Evolutionary conservation across 1,140 invertebrate genomes (phyloP).

Genomic region (Paracyclopina nana): DNA sequence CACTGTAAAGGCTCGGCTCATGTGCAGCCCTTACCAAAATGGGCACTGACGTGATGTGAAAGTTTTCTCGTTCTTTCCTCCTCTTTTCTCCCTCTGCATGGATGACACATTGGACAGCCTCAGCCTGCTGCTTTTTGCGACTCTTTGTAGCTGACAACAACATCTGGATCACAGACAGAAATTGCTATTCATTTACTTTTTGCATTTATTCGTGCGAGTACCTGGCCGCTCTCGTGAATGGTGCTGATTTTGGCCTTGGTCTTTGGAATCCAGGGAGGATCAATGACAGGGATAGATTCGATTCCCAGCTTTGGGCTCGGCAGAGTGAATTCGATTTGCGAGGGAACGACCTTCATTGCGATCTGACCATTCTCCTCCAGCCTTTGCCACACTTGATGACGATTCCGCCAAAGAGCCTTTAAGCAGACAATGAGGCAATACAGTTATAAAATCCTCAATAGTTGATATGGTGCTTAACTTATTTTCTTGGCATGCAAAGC

Average conservation of each 20-base stretch:
- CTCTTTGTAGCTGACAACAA: constrained; percentile 85
- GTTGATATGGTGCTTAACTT: no score
- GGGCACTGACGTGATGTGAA: constrained; percentile 86
- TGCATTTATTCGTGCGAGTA: not conserved
- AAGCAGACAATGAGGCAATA: not conserved
- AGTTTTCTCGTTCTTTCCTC: constrained; percentile 77
- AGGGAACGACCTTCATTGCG: constrained; percentile 89
- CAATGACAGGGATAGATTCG: constrained; percentile 76
- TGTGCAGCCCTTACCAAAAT: constrained; percentile 75
- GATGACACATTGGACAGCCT: constrained; percentile 80
- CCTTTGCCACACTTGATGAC: constrained; percentile 95
- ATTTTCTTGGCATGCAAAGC: no score
- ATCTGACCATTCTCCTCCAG: constrained; percentile 94
- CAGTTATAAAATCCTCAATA: not conserved
- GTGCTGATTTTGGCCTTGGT: constrained; percentile 45
- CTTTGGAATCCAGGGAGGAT: constrained; percentile 96
- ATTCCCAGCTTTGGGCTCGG: constrained; percentile 96
- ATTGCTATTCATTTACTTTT: not conserved
- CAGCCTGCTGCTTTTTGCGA: constrained; percentile 93
- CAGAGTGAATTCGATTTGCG: constrained; percentile 93
- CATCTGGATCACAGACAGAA: constrained; percentile 33
- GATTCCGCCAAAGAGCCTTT: constrained; percentile 21
- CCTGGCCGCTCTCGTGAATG: not conserved
- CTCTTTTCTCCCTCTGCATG: constrained; percentile 90
- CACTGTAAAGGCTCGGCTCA: constrained; percentile 69